Conservation (phyloP, 1,140 invertebrate genomes). For the Atta texana region DNA sequence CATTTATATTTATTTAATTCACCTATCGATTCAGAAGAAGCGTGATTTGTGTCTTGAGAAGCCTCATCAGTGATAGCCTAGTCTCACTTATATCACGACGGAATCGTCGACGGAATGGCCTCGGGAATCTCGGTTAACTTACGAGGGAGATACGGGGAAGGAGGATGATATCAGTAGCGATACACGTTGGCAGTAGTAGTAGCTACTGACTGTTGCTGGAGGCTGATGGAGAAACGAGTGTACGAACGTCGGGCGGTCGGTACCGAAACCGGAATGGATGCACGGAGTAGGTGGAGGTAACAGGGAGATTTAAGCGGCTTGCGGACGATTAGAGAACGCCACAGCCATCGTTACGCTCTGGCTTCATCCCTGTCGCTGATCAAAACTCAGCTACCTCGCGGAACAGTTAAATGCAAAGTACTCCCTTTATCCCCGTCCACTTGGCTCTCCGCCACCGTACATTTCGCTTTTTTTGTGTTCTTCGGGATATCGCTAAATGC, state of each 20-base stretch:
- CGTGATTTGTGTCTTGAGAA: slow-evolving; percentile 28
- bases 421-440: slow-evolving; percentile 2
- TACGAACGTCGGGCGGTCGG: slow-evolving; percentile 59
- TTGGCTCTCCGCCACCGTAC: neutral
- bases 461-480: slow-evolving; percentile 1
- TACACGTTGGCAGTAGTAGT: slow-evolving; percentile 4
- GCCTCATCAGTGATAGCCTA: neutral
- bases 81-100: slow-evolving; percentile 25
- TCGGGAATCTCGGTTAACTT: slow-evolving; percentile 40
- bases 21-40: slow-evolving; percentile 32
- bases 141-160: slow-evolving; percentile 34
- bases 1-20: slow-evolving; percentile 10
- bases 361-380: slow-evolving; percentile 74
- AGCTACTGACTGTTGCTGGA: slow-evolving; percentile 19
- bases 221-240: slow-evolving; percentile 67
- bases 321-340: slow-evolving; percentile 79
- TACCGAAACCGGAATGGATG: slow-evolving; percentile 40
- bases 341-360: slow-evolving; percentile 68
- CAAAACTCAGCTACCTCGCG: slow-evolving; percentile 69
- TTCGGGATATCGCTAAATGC: slow-evolving; percentile 37
- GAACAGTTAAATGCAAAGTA: slow-evolving; percentile 71
- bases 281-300: slow-evolving; percentile 16
- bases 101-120: slow-evolving; percentile 20
- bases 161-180: slow-evolving; percentile 46
- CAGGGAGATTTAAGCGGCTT: slow-evolving; percentile 78